Percentiles rank a stretch among this genome's conserved stretches.
Evolutionary conservation across 1,140 invertebrate species (phyloP).

Genomic region (Ptiloglossa arizonensis): DNA sequence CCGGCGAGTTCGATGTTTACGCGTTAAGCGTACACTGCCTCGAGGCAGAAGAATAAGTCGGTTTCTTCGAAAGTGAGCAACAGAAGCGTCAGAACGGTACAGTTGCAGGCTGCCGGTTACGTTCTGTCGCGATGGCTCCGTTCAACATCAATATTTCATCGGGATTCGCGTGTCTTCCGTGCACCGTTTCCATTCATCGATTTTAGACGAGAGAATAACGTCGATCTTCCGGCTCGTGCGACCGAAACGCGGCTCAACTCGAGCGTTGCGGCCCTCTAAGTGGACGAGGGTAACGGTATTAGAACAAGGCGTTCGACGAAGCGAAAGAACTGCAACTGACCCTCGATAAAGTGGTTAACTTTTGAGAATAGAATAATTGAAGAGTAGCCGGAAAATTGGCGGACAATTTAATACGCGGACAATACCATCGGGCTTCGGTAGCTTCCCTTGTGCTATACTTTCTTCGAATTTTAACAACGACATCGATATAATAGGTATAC

Average conservation of each 20-base stretch:
- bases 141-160: slow-evolving; percentile 27
- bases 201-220: slow-evolving; percentile 31
- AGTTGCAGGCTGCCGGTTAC: slow-evolving; percentile 1
- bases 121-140: neutral
- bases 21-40: neutral
- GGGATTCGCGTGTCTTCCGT: slow-evolving; percentile 21
- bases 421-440: too few relatives aligned
- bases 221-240: slow-evolving; percentile 35
- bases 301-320: neutral
- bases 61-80: slow-evolving; percentile 1
- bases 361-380: slow-evolving; percentile 4
- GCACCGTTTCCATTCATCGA: slow-evolving; percentile 27
- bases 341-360: neutral
- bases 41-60: neutral
- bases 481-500: too few relatives aligned
- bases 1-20: too few relatives aligned
- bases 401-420: neutral
- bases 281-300: slow-evolving; percentile 49
- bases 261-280: slow-evolving; percentile 24
- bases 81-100: neutral
- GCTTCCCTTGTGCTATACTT: too few relatives aligned
- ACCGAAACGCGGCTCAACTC: slow-evolving; percentile 38
- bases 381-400: neutral
- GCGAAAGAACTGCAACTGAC: neutral
- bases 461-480: too few relatives aligned